phyloP scores from a whole-genome alignment of 2,113 vertebrate genomes.

The Naja naja region DNA sequence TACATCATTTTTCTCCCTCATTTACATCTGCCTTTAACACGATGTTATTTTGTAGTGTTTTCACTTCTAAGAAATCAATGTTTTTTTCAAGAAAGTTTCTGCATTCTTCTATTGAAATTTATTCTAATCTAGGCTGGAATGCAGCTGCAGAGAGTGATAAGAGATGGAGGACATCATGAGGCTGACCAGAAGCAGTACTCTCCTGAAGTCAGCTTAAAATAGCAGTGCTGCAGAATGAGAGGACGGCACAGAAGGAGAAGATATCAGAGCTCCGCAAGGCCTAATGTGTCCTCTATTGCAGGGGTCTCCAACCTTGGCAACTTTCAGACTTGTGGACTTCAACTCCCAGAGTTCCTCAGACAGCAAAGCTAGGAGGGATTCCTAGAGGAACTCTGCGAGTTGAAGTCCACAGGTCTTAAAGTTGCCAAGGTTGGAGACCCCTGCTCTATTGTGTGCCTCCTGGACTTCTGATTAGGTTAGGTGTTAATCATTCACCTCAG shows the following conservation, averaged over 20 bases:
- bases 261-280: neutral
- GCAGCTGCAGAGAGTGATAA: neutral
- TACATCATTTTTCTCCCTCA: neutral
- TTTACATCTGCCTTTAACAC: neutral
- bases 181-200: neutral
- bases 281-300: neutral
- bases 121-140: neutral
- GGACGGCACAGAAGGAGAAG: neutral
- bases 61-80: neutral
- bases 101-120: neutral
- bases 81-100: neutral
- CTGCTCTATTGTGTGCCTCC: neutral
- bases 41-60: neutral
- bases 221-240: neutral
- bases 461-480: neutral
- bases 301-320: no score
- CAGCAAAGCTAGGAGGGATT: no score
- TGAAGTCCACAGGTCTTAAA: no score
- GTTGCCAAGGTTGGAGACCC: no score
- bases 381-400: no score
- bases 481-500: neutral
- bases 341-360: no score
- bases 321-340: no score
- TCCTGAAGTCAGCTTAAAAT: neutral
- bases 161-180: neutral